Evolutionary conservation across 2,888 invertebrate species (phyloP).

Genomic region (Apoderus coryli): DNA sequence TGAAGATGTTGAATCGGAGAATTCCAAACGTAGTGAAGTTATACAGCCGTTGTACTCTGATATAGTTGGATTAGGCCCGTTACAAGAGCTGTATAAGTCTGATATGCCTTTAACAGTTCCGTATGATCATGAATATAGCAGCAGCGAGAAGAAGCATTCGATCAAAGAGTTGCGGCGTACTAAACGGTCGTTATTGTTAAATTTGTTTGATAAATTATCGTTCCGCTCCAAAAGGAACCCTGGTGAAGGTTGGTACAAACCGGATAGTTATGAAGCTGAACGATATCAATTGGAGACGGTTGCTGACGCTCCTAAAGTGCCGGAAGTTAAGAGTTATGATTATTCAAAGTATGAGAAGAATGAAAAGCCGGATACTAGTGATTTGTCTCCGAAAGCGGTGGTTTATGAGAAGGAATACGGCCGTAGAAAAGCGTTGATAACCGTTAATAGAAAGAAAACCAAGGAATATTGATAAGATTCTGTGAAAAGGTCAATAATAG

Average conservation of each 20-base stretch:
- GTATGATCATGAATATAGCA: slow-evolving; percentile 26
- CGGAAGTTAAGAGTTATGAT: slow-evolving; percentile 20
- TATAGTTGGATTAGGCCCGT: slow-evolving; percentile 19
- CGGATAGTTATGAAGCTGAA: slow-evolving; percentile 22
- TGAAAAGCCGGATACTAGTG: slow-evolving; percentile 21
- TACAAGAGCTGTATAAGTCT: slow-evolving; percentile 24
- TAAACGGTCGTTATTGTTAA: too few species aligned
- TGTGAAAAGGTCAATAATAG: too few species aligned
- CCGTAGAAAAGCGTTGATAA: slow-evolving; percentile 15
- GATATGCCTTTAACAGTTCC: slow-evolving; percentile 27
- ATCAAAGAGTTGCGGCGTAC: slow-evolving; percentile 3
- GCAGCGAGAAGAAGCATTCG: slow-evolving; percentile 20
- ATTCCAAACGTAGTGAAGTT: slow-evolving; percentile 16
- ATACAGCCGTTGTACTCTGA: slow-evolving; percentile 24
- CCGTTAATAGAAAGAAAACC: slow-evolving; percentile 13
- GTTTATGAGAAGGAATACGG: slow-evolving; percentile 20
- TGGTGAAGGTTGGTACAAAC: slow-evolving; percentile 16
- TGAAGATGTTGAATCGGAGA: slow-evolving; percentile 10
- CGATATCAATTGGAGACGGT: slow-evolving; percentile 14
- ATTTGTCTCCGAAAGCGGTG: slow-evolving; percentile 24
- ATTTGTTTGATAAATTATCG: too few species aligned
- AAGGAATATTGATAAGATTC: background rate
- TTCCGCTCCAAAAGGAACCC: slow-evolving; percentile 7
- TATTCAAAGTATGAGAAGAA: background rate
- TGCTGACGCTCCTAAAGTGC: slow-evolving; percentile 16